Base-by-base conservation (phyloP, 1,140 invertebrate genomes). In the Oedothorax gibbosus region DNA sequence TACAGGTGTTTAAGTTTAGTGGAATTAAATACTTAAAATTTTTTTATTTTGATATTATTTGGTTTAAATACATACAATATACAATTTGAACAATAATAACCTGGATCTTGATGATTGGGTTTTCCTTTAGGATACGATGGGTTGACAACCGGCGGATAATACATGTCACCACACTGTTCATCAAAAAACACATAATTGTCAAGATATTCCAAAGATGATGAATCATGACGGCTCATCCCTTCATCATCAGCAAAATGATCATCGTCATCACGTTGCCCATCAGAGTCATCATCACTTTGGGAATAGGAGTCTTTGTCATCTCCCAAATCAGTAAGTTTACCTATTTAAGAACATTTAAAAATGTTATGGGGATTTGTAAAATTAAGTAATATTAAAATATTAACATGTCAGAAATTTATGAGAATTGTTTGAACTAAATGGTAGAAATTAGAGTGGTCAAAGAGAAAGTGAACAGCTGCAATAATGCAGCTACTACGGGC, bases 221-320 rank as follows among this genome's bases (percentile, higher is more conserved):
- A 93, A 88, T 93, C 89, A 57, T 88, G 92, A 87, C 92, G 93
- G 62, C 91, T 92, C 69, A 92, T 92, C 7, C 91, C 92, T 88
- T 93, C 93, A 85, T 93, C 93, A 86, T 93, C 93, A 6, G 93
- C 93, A 88, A 93, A 93, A 78, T 93, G 92, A 90, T 93, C 93
- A 66, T 89, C 89, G 78, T 90, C 89, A 54, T 93, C 93, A 65
- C 92, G 92, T 85, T 93, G 89, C 10, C 93, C 93, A 89, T 95
- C 94, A 2, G 93, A 91, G 11, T 92, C 93, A 86, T 92, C 94
- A 89, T 94, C 93, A 81, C 87, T 88, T 75, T 87, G 87, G 11
- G 87, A 88, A 15, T 94, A 89, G 35, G 92, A 91, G 89, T 87
- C 86, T 66, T 78, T 69, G 20, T 87, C 86, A 81, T 87, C 86